These are phyloP conservation scores for Picus viridis DNA, from an alignment of 2,797 vertebrate genomes.

Conservation along the genomic window DNA sequence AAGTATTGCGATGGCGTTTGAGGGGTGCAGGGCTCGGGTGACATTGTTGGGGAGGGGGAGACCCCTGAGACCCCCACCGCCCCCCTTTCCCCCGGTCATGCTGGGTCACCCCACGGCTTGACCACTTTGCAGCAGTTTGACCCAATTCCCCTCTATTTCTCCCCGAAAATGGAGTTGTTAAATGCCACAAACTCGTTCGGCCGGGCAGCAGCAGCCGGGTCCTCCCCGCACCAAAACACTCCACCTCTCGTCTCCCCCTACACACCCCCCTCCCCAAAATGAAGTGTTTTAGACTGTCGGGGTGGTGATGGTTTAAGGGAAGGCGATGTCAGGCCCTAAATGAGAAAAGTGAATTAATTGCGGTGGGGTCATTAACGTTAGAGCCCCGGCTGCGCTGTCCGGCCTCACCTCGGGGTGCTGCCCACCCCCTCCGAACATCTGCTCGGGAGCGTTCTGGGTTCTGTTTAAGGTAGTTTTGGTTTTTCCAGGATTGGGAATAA, in stretches of 20 bases:
- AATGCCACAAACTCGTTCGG: accelerated
- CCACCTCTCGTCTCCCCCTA: too few relatives aligned
- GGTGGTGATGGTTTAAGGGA: not conserved
- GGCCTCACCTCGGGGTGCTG: not conserved
- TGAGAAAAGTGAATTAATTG: not conserved
- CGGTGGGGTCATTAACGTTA: not conserved
- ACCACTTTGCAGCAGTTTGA: not conserved
- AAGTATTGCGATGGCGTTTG: too few relatives aligned
- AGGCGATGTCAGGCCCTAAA: not conserved
- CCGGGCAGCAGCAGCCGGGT: not conserved
- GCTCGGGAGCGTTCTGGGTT: not conserved
- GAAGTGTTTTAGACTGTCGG: not conserved
- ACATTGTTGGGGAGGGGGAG: accelerated
- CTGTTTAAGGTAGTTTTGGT: too few relatives aligned
- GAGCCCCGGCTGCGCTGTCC: not conserved
- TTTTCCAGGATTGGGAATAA: not conserved
- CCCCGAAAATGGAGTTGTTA: not conserved
- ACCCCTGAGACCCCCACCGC: too few relatives aligned
- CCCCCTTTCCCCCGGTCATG: accelerated
- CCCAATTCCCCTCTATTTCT: not conserved
- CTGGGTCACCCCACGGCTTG: accelerated
- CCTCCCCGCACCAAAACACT: too few relatives aligned
- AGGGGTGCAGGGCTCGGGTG: too few relatives aligned
- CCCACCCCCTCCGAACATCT: not conserved
- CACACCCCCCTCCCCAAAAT: not conserved